Evolutionary conservation across 2,888 invertebrate genomes (phyloP), one percentile per base, ranked within the genome.

Genomic region (Xylota segnis): DNA sequence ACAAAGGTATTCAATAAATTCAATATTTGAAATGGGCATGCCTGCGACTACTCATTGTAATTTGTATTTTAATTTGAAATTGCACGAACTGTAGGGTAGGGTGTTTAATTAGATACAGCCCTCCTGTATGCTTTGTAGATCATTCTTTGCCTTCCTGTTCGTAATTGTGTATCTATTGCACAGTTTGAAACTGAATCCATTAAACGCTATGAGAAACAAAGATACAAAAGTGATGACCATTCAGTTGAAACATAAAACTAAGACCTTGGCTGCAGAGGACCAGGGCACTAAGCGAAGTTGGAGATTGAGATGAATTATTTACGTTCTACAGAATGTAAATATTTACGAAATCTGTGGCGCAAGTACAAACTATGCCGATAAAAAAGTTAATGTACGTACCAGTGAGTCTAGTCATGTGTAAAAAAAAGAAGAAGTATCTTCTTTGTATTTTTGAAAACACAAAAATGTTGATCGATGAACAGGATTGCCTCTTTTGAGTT

Each of bases 151-250:
- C 12, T 32, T 10, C 14, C 9, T 5, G 12, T n/a, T 56, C 16
- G 14, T 47, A 47, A 14, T 65, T 75, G 65, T 75, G 32, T 18
- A 37, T n/a, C 23, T 27, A 23, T 40, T 5, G 52, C 37, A 14
- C 16, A 61, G 52, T 34, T 47, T 18, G 32, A 61, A 63, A 58
- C 56, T 37, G 34, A 54, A 56, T 74, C 14, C 27, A 45, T 23
- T 37, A n/a, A n/a, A 40, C 4, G 12, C 40, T 27, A 0, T n/a
- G 4, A 43, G 45, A 58, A 40, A 16, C 14, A 12, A 50, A 37
- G 56, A 58, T 43, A 66, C 16, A 14, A 56, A 65, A 56, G 6
- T 59, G 76, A 50, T 76, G 66, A 76, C 7, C 58, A 10, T 2
- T 65, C 45, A 16, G 14, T 75, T 63, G 40, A 65, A 29, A 9